Evolutionary conservation across 2,888 invertebrate genomes (phyloP), one percentile per base, ranked within the genome.

Genomic region (Amphipyra berbera): DNA sequence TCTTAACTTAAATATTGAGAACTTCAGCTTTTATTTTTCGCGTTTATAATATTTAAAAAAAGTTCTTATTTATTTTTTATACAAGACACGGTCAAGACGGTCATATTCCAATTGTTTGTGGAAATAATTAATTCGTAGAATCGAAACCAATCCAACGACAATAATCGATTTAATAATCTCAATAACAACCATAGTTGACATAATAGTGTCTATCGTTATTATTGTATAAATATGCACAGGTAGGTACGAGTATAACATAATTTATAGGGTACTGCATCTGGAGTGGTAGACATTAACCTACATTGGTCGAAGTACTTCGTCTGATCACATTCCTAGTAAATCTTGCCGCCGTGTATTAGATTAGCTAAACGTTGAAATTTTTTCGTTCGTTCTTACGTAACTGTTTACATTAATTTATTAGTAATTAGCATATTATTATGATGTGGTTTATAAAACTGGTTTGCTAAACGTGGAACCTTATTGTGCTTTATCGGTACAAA

Each of bases 231-330:
- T 57, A 62, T 48, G 37, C 44, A 52, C 33, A 56, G 55, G 54
- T 68, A 56, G 55, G 54, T 68, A 21, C 21, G 21, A 21, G 1
- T 3, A 58, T 47, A 15, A 49, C 12, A n/a, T 49, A 41, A 45
- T 59, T 37, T 65, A 66, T 52, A 42, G 10, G 37, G 57, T 53
- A 70, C 68, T 72, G 65, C 58, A 73, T 77, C 73, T 75, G 59
- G 72, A 63, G 66, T 77, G 56, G 67, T 62, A 81, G 60, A 75
- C 82, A 85, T 88, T 88, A 88, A 84, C 89, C 89, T 84, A 88
- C 78, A 83, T 87, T 63, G 62, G 46, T 60, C 30, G 53, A 76
- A 52, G 59, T 68, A 67, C 54, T 66, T 47, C 47, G 14, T 79
- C 65, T 55, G 56, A 73, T 62, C 66, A 69, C 67, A 76, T 81